phyloP scores from a whole-genome alignment of 2,113 vertebrate genomes.

The Cyphomyrus discorhynchus region DNA sequence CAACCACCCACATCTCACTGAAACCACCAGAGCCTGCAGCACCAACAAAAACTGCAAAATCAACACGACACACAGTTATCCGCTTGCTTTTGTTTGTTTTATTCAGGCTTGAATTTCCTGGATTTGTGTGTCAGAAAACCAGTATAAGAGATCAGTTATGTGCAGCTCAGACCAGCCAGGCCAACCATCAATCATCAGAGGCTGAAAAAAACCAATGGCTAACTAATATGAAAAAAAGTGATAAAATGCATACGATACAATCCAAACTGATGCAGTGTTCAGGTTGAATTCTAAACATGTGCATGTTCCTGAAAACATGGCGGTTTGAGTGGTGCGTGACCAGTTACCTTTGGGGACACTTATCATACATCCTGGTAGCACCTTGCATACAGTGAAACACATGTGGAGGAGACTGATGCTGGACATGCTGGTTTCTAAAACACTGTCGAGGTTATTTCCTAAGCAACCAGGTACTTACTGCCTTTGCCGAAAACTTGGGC shows the following conservation, averaged over 20 bases:
- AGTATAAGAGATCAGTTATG: not conserved
- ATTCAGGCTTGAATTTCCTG: not conserved
- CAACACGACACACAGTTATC: not conserved
- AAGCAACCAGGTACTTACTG: not conserved
- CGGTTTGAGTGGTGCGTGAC: not conserved
- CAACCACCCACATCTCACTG: not conserved
- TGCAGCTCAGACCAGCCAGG: not conserved
- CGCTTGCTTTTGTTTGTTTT: not conserved
- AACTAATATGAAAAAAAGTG: not conserved
- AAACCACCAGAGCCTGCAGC: not conserved
- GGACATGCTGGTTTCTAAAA: not conserved
- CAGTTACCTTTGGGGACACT: not conserved
- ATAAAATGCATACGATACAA: not conserved
- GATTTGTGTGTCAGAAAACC: not conserved
- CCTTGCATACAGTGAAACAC: not conserved
- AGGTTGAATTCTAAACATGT: not conserved
- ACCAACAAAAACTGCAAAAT: not conserved
- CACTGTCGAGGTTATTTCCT: not conserved
- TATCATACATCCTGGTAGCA: not conserved
- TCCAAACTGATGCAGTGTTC: not conserved
- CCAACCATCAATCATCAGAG: not conserved
- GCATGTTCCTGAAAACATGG: not conserved
- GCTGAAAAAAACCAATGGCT: not conserved
- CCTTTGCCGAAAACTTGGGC: slow-evolving; percentile 24
- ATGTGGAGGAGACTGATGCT: not conserved